These are phyloP conservation scores for Temnothorax longispinosus DNA, from an alignment of 1,140 invertebrate genomes.

Conservation along the genomic window DNA sequence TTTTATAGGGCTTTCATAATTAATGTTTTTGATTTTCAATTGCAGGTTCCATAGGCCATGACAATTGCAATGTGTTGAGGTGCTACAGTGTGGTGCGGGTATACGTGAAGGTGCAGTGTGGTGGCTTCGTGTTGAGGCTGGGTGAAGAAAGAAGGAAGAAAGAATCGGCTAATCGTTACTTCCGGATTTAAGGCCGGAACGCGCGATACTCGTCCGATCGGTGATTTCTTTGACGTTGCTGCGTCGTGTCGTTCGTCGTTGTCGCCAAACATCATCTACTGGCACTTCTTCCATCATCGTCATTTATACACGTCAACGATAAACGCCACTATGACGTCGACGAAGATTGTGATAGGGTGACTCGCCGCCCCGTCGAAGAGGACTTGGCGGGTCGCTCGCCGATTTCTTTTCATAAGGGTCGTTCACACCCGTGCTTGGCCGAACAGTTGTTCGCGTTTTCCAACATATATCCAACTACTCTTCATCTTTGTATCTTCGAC, in stretches of 20 bases:
- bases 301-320: constrained; percentile 59
- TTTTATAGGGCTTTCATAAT: background rate
- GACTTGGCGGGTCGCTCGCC: constrained; percentile 74
- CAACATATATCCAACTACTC: background rate
- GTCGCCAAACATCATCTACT: constrained; percentile 41
- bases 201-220: constrained; percentile 69
- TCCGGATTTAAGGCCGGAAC: constrained; percentile 61
- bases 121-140: constrained; percentile 75
- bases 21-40: constrained; percentile 62
- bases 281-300: constrained; percentile 64
- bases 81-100: constrained; percentile 84
- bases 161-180: constrained; percentile 67
- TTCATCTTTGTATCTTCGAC: constrained; percentile 15
- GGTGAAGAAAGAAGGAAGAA: constrained; percentile 50
- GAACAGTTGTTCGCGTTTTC: constrained; percentile 20
- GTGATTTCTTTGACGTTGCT: constrained; percentile 77
- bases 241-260: constrained; percentile 72
- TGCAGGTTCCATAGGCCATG: constrained; percentile 92
- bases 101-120: constrained; percentile 79
- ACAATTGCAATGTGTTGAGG: constrained; percentile 89
- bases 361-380: constrained; percentile 62
- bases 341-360: constrained; percentile 84
- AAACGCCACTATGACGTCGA: constrained; percentile 75
- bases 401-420: constrained; percentile 78
- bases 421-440: constrained; percentile 75